Conservation (phyloP, 2,797 vertebrate genomes). For the Gymnoscopelus microlampas region DNA sequence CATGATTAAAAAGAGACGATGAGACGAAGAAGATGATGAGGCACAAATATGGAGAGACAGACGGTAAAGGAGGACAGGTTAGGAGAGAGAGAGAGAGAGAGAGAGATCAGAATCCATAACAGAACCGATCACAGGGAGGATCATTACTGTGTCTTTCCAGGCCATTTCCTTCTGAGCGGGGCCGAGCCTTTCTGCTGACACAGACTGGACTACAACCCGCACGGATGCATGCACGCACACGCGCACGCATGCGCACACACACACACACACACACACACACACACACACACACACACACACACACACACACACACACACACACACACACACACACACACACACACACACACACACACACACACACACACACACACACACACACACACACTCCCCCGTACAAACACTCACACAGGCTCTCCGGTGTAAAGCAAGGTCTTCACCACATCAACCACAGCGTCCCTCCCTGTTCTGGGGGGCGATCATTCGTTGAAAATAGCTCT, state of each 20-base stretch:
- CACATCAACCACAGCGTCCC: no score
- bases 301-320: constrained; percentile 5
- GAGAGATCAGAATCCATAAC: constrained; percentile 47
- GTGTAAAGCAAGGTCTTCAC: background rate
- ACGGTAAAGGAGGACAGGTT: constrained; percentile 16
- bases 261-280: constrained; percentile 36
- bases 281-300: constrained; percentile 21
- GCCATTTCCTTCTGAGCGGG: constrained; percentile 71
- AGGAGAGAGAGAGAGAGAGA: constrained; percentile 15
- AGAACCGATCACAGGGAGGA: constrained; percentile 61
- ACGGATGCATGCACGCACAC: constrained; percentile 28
- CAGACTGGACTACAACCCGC: constrained; percentile 58
- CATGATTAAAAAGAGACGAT: no score
- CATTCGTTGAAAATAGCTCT: no score
- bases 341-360: background rate
- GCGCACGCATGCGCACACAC: constrained; percentile 17
- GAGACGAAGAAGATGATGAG: no score
- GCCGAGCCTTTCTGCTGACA: constrained; percentile 76
- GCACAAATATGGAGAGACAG: constrained; percentile 1
- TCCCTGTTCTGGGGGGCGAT: no score
- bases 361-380: no score
- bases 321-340: constrained; percentile 12
- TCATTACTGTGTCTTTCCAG: constrained; percentile 77
- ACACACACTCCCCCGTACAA: no score
- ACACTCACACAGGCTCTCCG: background rate